These are phyloP conservation scores for Rotaria macrura DNA, from an alignment of 2,888 invertebrate genomes.

Conservation along the genomic window DNA sequence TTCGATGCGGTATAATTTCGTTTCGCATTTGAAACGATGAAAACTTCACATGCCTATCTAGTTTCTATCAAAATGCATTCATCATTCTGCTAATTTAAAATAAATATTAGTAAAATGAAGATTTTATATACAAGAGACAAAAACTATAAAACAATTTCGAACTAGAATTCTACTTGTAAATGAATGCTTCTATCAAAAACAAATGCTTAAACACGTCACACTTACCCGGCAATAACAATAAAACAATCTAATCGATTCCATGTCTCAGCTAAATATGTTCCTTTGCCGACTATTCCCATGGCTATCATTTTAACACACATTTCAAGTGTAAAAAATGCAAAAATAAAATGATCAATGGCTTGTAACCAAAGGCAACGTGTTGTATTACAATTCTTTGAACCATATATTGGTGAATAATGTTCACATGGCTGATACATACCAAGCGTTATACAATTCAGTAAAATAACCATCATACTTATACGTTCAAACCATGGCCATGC, in stretches of 20 bases:
- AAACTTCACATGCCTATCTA: too few species aligned
- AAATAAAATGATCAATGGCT: conserved; percentile 95
- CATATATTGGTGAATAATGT: conserved; percentile 33
- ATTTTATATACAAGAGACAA: too few species aligned
- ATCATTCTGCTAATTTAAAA: too few species aligned
- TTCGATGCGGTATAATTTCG: too few species aligned
- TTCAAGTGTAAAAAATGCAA: conserved; percentile 90
- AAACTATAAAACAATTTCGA: too few species aligned
- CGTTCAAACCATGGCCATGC: conserved; percentile 99
- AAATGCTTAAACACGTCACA: conserved; percentile 34
- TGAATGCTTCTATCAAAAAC: too few species aligned
- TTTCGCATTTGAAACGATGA: too few species aligned
- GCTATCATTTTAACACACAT: conserved; percentile 97
- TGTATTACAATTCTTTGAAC: conserved; percentile 39
- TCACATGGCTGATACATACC: conserved; percentile 97
- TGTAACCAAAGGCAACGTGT: conserved; percentile 55
- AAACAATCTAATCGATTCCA: conserved; percentile 98
- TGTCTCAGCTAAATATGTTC: conserved; percentile 88
- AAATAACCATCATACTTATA: conserved; percentile 89
- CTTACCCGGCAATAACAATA: conserved; percentile 88
- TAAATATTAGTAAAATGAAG: too few species aligned
- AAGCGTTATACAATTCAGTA: conserved; percentile 92
- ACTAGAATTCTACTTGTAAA: too few species aligned
- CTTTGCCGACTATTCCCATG: conserved; percentile 79
- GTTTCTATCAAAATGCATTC: too few species aligned